phyloP scores from a whole-genome alignment of 2,797 vertebrate species.

The Podargus strigoides region DNA sequence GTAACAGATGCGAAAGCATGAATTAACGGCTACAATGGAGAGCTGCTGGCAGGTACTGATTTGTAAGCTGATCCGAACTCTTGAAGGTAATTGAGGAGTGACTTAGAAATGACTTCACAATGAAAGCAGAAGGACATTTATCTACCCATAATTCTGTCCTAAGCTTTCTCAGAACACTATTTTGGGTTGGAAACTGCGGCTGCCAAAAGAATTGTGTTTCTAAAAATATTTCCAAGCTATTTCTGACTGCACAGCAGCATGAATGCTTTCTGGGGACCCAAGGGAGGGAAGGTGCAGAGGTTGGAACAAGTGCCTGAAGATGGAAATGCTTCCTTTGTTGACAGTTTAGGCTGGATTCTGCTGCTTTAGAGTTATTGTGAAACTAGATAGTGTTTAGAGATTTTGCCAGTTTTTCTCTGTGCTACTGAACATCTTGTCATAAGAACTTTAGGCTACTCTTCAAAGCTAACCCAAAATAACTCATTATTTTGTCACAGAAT shows the following conservation, averaged over 20 bases:
- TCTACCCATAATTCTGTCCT: background rate
- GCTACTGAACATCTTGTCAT: background rate
- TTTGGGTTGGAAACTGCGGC: background rate
- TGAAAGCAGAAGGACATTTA: background rate
- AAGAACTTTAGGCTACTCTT: background rate
- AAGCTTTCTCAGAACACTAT: background rate
- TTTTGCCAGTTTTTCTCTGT: background rate
- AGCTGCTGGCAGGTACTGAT: slow-evolving; percentile 50
- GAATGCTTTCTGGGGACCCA: background rate
- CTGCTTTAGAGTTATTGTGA: background rate
- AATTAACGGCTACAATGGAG: slow-evolving; percentile 60
- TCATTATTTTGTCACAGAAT: background rate
- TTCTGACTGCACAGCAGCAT: background rate
- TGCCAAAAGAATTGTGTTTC: background rate
- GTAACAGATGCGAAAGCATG: slow-evolving; percentile 61
- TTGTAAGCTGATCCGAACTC: slow-evolving; percentile 16
- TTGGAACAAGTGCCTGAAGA: background rate
- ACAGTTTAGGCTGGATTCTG: background rate
- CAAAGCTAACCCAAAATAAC: background rate
- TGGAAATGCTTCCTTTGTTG: background rate
- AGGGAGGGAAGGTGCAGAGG: background rate
- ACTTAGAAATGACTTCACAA: slow-evolving; percentile 51
- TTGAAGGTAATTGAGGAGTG: slow-evolving; percentile 45
- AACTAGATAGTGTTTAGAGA: background rate
- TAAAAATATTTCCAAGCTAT: background rate